phyloP scores from a whole-genome alignment of 2,797 vertebrate genomes.

The Falco peregrinus region DNA sequence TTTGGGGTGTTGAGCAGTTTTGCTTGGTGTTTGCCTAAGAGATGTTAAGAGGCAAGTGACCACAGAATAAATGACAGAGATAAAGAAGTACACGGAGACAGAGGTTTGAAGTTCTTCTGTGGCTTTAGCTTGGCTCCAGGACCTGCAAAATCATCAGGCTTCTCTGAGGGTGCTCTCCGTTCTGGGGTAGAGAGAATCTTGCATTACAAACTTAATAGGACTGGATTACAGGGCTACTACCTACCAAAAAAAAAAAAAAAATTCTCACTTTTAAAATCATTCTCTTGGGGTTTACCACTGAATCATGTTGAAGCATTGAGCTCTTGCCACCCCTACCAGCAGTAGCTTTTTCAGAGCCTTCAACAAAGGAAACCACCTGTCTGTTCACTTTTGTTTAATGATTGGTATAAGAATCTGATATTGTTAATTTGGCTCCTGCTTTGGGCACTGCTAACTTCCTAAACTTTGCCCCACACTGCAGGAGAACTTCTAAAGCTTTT shows the following conservation, averaged over 20 bases:
- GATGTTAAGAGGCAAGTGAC: background rate
- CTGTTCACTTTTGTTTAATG: constrained; percentile 37
- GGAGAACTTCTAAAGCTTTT: constrained; percentile 42
- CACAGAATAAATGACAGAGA: background rate
- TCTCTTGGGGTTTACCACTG: background rate
- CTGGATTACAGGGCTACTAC: background rate
- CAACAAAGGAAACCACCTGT: background rate
- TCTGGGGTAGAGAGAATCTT: background rate
- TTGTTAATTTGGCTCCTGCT: constrained; percentile 27
- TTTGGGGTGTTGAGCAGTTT: background rate
- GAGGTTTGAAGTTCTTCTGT: background rate
- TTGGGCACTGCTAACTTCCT: constrained; percentile 44
- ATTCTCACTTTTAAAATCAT: background rate
- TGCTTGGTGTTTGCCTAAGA: background rate
- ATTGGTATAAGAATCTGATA: constrained; percentile 12
- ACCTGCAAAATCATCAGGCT: background rate
- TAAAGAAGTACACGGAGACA: background rate
- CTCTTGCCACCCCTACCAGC: background rate
- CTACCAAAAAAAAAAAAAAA: background rate
- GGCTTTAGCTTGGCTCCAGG: background rate
- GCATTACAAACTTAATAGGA: accelerated
- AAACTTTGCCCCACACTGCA: constrained; percentile 19
- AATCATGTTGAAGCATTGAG: background rate
- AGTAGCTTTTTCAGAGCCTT: background rate
- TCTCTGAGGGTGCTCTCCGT: background rate